These are phyloP conservation scores for Serinus canaria DNA, from an alignment of 2,113 vertebrate genomes.

Conservation along the genomic window DNA sequence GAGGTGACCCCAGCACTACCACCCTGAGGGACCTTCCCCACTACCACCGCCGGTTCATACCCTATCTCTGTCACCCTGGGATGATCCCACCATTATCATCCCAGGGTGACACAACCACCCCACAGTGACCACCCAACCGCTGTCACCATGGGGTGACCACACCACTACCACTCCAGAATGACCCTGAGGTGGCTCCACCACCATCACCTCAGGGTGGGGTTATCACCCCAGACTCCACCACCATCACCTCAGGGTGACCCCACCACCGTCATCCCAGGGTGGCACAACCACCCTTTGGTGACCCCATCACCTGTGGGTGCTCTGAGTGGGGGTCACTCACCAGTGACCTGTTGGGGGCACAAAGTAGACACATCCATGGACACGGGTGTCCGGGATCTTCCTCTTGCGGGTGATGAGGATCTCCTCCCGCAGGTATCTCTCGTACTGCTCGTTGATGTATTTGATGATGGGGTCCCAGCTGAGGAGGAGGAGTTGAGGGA, in stretches of 20 bases:
- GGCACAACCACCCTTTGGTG: neutral
- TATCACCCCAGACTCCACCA: neutral
- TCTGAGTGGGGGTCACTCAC: conserved; percentile 62
- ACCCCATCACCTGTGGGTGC: neutral
- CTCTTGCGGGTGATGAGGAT: conserved; percentile 89
- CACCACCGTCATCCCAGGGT: neutral
- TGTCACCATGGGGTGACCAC: neutral
- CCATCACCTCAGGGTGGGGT: neutral
- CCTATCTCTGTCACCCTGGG: neutral
- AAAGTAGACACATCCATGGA: conserved; percentile 94
- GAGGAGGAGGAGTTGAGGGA: neutral
- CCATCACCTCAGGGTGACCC: neutral
- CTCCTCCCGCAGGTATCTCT: conserved; percentile 90
- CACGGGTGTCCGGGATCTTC: conserved; percentile 89
- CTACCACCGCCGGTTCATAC: neutral
- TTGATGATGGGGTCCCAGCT: conserved; percentile 95
- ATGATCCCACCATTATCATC: too few relatives aligned
- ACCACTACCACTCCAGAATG: neutral
- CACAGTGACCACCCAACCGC: neutral
- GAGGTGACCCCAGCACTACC: neutral
- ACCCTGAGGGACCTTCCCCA: neutral
- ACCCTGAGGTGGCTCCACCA: neutral
- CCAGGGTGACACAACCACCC: neutral
- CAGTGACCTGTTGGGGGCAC: conserved; percentile 92
- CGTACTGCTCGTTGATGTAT: conserved; percentile 92